A percentile compares a stretch with the other conserved stretches of the same genome.
Conservation (phyloP, 2,113 vertebrate genomes). For the Herpailurus yagouaroundi region DNA sequence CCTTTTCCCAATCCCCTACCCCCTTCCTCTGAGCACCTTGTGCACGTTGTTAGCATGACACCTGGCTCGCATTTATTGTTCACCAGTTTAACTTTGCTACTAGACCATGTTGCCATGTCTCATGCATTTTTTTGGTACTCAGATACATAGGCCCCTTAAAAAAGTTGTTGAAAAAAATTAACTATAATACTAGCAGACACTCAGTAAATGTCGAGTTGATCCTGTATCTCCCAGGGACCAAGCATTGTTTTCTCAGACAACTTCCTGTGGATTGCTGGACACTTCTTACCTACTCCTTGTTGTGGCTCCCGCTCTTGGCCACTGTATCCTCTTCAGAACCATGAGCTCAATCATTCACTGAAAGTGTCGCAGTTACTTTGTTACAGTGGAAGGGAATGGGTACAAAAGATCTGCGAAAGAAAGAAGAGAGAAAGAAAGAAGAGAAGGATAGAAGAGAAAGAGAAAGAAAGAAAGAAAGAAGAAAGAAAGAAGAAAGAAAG, state of each 20-base stretch:
- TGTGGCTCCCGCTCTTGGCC: background rate
- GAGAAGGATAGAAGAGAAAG: background rate
- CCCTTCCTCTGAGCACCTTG: background rate
- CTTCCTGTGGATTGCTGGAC: background rate
- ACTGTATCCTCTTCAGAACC: background rate
- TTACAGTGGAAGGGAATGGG: background rate
- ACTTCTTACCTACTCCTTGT: background rate
- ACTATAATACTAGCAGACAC: background rate
- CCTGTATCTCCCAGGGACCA: background rate
- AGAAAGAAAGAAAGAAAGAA: fast-evolving
- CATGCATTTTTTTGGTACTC: background rate
- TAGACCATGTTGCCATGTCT: background rate
- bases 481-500: no score
- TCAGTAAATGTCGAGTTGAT: background rate
- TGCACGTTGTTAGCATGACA: background rate
- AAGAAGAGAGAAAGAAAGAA: background rate
- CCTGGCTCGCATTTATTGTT: background rate
- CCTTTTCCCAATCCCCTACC: background rate
- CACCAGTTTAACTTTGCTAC: conserved; percentile 40
- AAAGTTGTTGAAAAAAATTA: background rate
- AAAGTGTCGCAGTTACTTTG: background rate
- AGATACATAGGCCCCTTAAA: background rate
- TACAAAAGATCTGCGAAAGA: background rate
- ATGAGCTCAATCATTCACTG: background rate
- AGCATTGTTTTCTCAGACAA: background rate